Base-by-base conservation (phyloP, 2,113 vertebrate genomes). In the Phalacrocorax brasilianus region DNA sequence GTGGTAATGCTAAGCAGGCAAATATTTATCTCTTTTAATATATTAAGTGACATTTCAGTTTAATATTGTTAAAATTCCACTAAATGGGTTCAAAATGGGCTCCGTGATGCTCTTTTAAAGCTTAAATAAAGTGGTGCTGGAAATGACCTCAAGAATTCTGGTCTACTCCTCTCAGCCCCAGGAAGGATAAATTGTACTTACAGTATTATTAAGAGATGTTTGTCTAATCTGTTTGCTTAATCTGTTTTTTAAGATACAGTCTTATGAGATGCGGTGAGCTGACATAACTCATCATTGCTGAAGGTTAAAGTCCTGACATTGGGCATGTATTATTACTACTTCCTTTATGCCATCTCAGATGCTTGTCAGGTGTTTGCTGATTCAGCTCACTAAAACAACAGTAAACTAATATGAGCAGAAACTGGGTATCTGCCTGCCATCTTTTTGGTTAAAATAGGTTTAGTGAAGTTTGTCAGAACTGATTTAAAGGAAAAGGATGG, bases 221-320 rank as follows among this genome's bases (percentile, higher is more conserved):
- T 86, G 89, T 91, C 91, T 95, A 86, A 95, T 97, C 93, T 95
- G 63, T 93, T 96, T 95, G 73, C 74, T 74, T 88, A 85, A 96
- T 91, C 61, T 87, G 4, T 89, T 53, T 93, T 97, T 91, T 79
- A 93, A 93, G 89, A 88, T 94, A 65, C 0, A 61, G 77, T 61
- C 85, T 85, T 85, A 68, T 0, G 62, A 82, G 81, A 82, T 85
- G 91, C 1, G 44, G 35, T 82, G 84, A 89, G 70, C 70, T 70
- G 89, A 81, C 94, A 89, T 87, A 95, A 81, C 72, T 96, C 66
- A 22, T 94, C 68, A 33, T 9, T 77, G 73, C 66, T 87, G 89
- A 94, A 91, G 89, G 87, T 95, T 92, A 52, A 85, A 95, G 74
- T 79, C 81, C 74, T 91, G 84, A 72, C 56, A 61, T 8, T 63